Conservation (phyloP, 1,140 invertebrate genomes). For the Mycetomoellerius zeteki region DNA sequence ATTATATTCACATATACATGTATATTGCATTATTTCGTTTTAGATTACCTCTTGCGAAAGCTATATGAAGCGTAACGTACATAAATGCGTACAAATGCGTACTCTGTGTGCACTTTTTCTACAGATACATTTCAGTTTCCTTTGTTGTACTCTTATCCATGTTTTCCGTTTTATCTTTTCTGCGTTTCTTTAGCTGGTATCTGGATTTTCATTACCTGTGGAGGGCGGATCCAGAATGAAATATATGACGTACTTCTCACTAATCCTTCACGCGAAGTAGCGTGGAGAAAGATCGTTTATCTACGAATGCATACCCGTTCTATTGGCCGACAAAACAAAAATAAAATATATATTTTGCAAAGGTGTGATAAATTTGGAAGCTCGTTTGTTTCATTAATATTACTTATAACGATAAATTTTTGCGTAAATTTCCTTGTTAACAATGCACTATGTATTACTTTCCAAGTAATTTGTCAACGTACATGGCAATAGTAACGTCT, state of each 20-base stretch:
- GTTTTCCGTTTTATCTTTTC: constrained; percentile 56
- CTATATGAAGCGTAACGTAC: neutral
- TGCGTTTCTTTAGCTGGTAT: constrained; percentile 56
- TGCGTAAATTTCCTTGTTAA: constrained; percentile 18
- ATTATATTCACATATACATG: neutral
- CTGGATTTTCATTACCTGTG: constrained; percentile 75
- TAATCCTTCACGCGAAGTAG: constrained; percentile 79
- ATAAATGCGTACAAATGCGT: constrained; percentile 32
- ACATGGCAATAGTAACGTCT: neutral
- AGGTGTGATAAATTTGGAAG: constrained; percentile 71
- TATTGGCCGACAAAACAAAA: constrained; percentile 65
- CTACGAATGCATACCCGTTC: constrained; percentile 68
- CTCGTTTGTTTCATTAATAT: constrained; percentile 69
- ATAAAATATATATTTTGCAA: constrained; percentile 75
- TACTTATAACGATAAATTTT: constrained; percentile 16
- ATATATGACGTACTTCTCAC: constrained; percentile 75
- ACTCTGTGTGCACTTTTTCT: constrained; percentile 13
- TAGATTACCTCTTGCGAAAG: neutral
- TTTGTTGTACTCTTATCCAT: constrained; percentile 60
- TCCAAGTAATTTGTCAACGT: neutral
- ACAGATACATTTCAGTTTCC: constrained; percentile 34
- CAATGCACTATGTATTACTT: constrained; percentile 8
- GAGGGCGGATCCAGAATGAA: constrained; percentile 59
- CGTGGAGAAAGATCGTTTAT: constrained; percentile 77
- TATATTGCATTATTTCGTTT: neutral